Conservation (phyloP, 1,140 invertebrate species). For the Trichonephila clavipes region DNA sequence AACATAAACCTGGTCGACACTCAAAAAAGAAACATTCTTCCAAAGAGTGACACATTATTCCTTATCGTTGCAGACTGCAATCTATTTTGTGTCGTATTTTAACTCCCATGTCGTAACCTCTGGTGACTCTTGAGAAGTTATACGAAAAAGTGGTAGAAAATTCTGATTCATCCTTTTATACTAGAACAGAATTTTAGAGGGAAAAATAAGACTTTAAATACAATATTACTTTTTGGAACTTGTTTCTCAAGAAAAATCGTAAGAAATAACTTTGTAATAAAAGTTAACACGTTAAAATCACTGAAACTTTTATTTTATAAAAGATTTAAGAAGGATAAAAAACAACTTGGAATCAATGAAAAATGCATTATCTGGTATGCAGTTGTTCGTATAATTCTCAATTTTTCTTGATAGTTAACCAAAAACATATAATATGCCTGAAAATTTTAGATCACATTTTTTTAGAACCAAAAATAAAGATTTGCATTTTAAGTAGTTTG, state of each 20-base stretch:
- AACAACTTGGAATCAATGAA: too few relatives aligned
- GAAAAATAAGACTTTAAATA: neutral
- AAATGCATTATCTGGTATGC: neutral
- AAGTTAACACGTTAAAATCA: neutral
- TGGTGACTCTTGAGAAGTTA: neutral
- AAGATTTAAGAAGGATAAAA: neutral
- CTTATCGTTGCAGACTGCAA: slow-evolving; percentile 41
- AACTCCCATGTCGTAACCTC: slow-evolving; percentile 42
- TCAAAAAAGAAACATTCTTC: neutral
- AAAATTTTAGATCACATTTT: neutral
- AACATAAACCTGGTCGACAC: slow-evolving; percentile 38
- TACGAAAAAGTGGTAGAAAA: neutral
- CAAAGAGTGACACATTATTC: slow-evolving; percentile 26
- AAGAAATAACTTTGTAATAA: slow-evolving; percentile 44
- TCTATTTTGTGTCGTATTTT: slow-evolving; percentile 60
- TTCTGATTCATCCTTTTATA: neutral
- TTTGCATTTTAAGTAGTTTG: neutral
- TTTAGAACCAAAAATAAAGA: neutral
- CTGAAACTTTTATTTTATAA: neutral
- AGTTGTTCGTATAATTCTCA: neutral
- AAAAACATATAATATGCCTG: neutral
- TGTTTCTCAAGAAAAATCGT: neutral
- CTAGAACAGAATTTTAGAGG: neutral
- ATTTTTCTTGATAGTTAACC: neutral
- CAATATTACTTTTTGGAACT: slow-evolving; percentile 21